These are phyloP conservation scores for Galerucella nymphaeae DNA, from an alignment of 2,888 invertebrate species.

Conservation along the genomic window DNA sequence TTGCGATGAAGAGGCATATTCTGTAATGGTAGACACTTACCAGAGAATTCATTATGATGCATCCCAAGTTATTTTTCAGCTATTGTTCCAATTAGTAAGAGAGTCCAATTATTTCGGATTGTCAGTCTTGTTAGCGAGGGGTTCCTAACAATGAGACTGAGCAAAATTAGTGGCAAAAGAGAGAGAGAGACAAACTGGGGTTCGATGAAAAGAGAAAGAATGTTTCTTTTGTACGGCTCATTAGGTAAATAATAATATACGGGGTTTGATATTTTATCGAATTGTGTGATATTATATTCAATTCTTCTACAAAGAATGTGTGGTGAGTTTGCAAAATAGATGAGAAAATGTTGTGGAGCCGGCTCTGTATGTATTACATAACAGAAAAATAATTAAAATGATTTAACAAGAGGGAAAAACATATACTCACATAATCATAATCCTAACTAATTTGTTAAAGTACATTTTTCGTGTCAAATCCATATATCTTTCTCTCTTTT, in stretches of 20 bases:
- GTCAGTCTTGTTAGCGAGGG: constrained; percentile 47
- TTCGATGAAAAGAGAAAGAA: constrained; percentile 9
- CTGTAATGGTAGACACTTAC: constrained; percentile 51
- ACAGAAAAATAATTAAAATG: constrained; percentile 11
- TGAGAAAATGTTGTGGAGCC: not conserved
- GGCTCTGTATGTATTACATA: not conserved
- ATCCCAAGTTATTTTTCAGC: constrained; percentile 54
- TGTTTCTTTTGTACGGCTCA: constrained; percentile 35
- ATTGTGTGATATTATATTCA: not conserved
- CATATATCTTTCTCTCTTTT: constrained; percentile 6
- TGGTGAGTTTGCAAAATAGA: not conserved
- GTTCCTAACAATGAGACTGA: constrained; percentile 39
- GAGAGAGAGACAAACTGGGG: constrained; percentile 21
- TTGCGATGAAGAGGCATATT: constrained; percentile 65
- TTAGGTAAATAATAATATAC: constrained; percentile 37
- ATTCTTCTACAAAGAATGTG: not conserved
- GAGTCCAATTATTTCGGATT: constrained; percentile 56
- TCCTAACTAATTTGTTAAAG: constrained; percentile 26
- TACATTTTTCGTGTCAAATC: not conserved
- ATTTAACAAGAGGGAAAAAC: not conserved
- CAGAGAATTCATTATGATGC: constrained; percentile 52
- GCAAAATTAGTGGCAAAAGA: constrained; percentile 37
- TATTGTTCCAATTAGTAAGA: constrained; percentile 56
- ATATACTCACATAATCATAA: constrained; percentile 8
- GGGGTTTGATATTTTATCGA: constrained; percentile 9